Evolutionary conservation across 2,113 vertebrate genomes (phyloP).

Genomic region (Balaenoptera acutorostrata): DNA sequence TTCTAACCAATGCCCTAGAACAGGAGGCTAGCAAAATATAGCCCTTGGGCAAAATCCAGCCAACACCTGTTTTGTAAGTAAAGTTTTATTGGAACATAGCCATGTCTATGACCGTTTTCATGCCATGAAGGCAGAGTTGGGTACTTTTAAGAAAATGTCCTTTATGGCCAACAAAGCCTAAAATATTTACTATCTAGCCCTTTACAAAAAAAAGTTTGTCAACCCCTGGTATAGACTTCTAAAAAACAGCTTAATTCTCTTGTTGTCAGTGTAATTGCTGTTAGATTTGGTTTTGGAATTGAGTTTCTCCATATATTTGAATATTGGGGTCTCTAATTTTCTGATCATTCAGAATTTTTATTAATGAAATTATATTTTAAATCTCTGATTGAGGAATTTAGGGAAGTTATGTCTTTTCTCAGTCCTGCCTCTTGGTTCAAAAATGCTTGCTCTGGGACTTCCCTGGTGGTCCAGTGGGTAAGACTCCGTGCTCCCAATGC

Average conservation of each 20-base stretch:
- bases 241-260: neutral
- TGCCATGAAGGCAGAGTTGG: neutral
- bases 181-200: neutral
- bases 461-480: no score
- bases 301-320: neutral
- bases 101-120: neutral
- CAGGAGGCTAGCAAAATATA: neutral
- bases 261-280: neutral
- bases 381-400: neutral
- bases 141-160: neutral
- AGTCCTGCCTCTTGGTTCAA: neutral
- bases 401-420: neutral
- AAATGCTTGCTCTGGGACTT: no score
- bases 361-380: slow-evolving; percentile 8
- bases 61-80: neutral
- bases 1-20: neutral
- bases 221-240: neutral
- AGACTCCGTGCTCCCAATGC: no score
- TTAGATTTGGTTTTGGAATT: neutral
- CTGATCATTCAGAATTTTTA: neutral
- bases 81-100: neutral
- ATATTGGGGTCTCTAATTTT: neutral
- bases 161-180: neutral
- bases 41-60: neutral
- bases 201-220: neutral